Base-by-base conservation (phyloP, 2,797 vertebrate species). In the Fratercula arctica region DNA sequence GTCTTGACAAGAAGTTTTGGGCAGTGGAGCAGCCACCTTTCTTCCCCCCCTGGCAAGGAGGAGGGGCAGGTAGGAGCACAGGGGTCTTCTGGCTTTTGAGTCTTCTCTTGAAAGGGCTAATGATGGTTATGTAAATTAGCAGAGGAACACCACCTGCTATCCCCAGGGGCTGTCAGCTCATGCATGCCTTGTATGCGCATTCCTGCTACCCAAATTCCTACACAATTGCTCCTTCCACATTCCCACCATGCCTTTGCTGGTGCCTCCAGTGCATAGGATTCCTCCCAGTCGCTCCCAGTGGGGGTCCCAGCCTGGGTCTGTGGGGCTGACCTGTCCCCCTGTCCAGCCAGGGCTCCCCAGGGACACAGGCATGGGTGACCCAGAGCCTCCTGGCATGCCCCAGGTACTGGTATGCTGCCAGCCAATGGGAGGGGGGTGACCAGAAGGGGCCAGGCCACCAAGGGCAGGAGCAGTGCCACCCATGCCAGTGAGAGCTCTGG, bases 101-200 rank as follows among this genome's bases (percentile, higher is more conserved):
- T 29, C 45, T 43, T 86, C 54, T 79, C 46, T 51, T 3, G 16
- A 69, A 29, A 50, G 68, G 56, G 79, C 79, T 90, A 33, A 69
- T 29, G 89, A 50, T 16, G 76, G 77, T 81, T 93, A 48, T 86
- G 89, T 72, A 96, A 96, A 93, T 67, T 31, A 1, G 1, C 29
- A 46, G 86, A 61, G 73, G 59, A 93, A 64, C 87, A 76, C 25
- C 96, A 95, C 85, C 94, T 91, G 96, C 91, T 75, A 7, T 46
- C 87, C 94, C 94, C 54, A 46, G 80, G 88, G 95, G 93, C 90
- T 80, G 67, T n/a, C 81, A 53, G 87, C 76, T 95, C 95, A 90
- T 82, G 94, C 95, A 76, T 95, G 79, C 95, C 94, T 96, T 4
- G 43, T 53, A 96, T 93, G 95, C 64, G 7, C 95, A 95, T 96